Evolutionary conservation across 2,797 vertebrate species (phyloP), one percentile per base, ranked within the genome.

Genomic region (Chelon labrosus): DNA sequence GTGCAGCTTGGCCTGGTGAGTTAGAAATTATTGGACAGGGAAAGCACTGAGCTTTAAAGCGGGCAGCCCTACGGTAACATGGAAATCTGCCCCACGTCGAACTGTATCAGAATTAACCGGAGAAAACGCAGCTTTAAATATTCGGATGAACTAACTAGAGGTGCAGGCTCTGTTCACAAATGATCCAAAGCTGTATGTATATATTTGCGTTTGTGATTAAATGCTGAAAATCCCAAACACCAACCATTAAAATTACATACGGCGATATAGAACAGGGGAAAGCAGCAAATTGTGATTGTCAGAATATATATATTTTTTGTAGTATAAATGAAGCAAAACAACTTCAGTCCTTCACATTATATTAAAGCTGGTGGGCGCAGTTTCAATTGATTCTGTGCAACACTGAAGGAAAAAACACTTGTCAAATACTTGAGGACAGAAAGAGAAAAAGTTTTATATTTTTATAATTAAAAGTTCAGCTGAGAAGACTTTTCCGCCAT

Each of bases 1-100:
- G 88, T 85, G 87, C 65, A 10, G 50, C 75, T 75, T 88, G 84
- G 84, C 84, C 54, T 63, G 37, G 42, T 46, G 74, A 76, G 80
- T 90, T 60, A 73, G 61, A 83, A 82, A 77, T 79, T n/a, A 76
- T 73, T 70, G 77, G 83, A 80, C 66, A 68, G 74, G 64, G 75
- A 70, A 65, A 65, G 72, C 56, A 50, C 64, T 57, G 75, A 71
- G 75, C 55, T 63, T 57, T 42, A 38, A 35, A 55, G 62, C 25
- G 41, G 77, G 68, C 78, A 70, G 67, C 70, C 59, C 80, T n/a
- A 11, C 77, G 66, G 85, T 83, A 70, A 76, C 65, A 19, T 54
- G 65, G 69, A 73, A 74, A 72, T 87, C 65, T 84, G 82, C 56
- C 70, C 65, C 14, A 1, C 73, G 86, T 89, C 83, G 85, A 75